phyloP scores from a whole-genome alignment of 2,113 vertebrate species.

The Scopus umbretta region DNA sequence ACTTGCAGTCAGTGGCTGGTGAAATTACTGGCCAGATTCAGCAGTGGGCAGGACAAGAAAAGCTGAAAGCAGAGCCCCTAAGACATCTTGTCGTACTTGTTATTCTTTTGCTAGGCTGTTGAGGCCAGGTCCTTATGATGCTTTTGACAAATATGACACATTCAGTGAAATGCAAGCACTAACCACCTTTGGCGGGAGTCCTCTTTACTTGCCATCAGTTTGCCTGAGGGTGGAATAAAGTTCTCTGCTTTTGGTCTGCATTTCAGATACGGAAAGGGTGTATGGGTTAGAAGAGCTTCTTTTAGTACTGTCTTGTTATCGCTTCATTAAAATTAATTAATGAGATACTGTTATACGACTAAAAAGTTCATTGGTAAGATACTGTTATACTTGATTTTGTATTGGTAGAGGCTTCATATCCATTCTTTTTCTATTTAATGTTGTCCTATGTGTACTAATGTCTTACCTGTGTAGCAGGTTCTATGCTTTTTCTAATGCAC shows the following conservation, averaged over 20 bases:
- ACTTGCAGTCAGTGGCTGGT: neutral
- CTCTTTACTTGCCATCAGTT: neutral
- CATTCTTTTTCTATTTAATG: neutral
- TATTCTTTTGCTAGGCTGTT: neutral
- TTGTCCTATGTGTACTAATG: neutral
- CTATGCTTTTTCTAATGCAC: accelerated
- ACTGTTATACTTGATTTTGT: neutral
- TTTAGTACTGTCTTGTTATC: neutral
- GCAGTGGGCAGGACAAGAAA: neutral
- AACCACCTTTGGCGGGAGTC: neutral
- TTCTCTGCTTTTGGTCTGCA: neutral
- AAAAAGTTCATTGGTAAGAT: no score
- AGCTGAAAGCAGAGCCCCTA: neutral
- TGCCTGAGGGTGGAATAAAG: neutral
- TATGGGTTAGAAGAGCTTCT: neutral
- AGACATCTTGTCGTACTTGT: neutral
- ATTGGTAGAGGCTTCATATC: neutral
- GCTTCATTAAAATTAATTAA: neutral
- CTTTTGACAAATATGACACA: neutral
- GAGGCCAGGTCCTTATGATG: neutral
- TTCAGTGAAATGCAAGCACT: neutral
- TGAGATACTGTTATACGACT: neutral
- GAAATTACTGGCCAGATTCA: neutral
- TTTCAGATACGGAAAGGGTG: neutral
- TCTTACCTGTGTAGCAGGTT: neutral